These are phyloP conservation scores for Antedon mediterranea DNA, from an alignment of 53 echinoderm and acorn worm species.

Conservation along the genomic window DNA sequence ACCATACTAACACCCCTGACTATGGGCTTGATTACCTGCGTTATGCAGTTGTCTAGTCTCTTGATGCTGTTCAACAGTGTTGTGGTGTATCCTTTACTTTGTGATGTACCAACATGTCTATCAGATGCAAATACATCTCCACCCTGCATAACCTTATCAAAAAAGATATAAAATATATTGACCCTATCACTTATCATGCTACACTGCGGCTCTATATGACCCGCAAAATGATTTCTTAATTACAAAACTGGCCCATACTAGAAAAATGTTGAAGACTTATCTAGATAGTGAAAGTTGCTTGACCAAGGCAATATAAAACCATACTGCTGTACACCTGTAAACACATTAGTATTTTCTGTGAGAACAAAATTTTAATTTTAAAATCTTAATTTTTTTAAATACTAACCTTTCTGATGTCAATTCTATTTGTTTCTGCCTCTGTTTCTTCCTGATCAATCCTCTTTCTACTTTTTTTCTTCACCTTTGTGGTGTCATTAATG, in stretches of 20 bases:
- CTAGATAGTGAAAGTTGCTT: too few species aligned
- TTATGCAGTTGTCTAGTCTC: not conserved
- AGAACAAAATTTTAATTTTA: too few species aligned
- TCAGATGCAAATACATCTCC: not conserved
- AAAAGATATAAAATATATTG: not conserved
- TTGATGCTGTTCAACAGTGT: not conserved
- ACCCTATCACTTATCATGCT: too few species aligned
- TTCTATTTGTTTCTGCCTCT: not conserved
- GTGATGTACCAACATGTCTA: not conserved
- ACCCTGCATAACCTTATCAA: not conserved
- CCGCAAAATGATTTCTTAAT: too few species aligned
- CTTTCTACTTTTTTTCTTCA: slow-evolving; percentile 39
- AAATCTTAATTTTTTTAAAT: too few species aligned
- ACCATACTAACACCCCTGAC: too few species aligned
- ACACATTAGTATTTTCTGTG: too few species aligned
- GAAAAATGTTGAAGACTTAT: too few species aligned
- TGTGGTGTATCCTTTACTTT: not conserved
- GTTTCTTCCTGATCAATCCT: slow-evolving; percentile 1
- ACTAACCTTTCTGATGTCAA: not conserved
- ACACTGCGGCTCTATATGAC: too few species aligned
- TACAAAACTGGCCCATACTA: too few species aligned
- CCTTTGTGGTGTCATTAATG: slow-evolving; percentile 67
- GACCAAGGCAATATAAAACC: too few species aligned
- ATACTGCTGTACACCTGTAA: too few species aligned
- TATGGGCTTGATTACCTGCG: not conserved